Percentiles rank a stretch among this genome's conserved stretches.
Conservation (phyloP, 2,888 invertebrate genomes). For the Drepana falcataria region DNA sequence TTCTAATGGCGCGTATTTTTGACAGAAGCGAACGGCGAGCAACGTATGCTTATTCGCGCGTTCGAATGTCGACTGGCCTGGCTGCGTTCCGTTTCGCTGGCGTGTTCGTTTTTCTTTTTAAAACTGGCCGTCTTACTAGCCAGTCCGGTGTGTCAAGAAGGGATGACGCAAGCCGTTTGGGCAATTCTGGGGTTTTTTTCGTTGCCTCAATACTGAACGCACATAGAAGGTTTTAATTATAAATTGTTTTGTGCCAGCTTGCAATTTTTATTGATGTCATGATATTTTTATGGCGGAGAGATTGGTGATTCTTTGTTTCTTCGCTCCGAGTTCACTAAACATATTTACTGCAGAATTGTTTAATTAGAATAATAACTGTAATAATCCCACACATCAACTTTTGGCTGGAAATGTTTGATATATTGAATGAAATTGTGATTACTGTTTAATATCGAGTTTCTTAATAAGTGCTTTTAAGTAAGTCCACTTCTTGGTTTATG, state of each 20-base stretch:
- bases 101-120: slow-evolving; percentile 39
- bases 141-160: slow-evolving; percentile 54
- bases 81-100: slow-evolving; percentile 39
- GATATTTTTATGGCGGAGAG: slow-evolving; percentile 2
- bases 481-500: no score
- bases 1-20: slow-evolving; percentile 56
- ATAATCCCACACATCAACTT: no score
- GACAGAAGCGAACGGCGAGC: slow-evolving; percentile 25
- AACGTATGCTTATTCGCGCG: slow-evolving; percentile 50
- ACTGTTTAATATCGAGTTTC: no score
- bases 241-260: slow-evolving; percentile 5
- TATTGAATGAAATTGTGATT: no score
- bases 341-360: no score
- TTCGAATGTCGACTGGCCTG: slow-evolving; percentile 48
- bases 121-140: slow-evolving; percentile 39
- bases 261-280: not conserved
- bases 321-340: no score
- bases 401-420: no score
- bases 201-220: slow-evolving; percentile 44
- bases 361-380: no score
- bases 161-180: slow-evolving; percentile 71
- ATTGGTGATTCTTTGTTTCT: not conserved
- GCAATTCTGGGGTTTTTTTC: slow-evolving; percentile 54
- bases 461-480: no score
- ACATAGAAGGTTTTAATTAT: slow-evolving; percentile 14